phyloP scores from a whole-genome alignment of 1,140 invertebrate species.

The Luehdorfia chinensis region DNA sequence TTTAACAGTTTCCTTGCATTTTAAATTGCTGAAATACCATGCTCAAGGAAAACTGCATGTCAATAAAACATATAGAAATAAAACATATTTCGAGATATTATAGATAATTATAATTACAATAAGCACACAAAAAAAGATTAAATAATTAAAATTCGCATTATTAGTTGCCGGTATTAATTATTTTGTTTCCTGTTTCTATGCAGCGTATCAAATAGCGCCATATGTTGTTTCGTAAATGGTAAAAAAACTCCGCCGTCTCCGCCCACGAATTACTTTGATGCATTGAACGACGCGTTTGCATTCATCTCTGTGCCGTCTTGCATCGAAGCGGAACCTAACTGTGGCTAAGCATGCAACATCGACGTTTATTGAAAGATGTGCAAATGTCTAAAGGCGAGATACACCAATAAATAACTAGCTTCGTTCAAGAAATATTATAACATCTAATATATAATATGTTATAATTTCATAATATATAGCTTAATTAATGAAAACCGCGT shows the following conservation, averaged over 20 bases:
- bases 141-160: conserved; percentile 5
- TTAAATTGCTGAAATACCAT: too few species aligned
- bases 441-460: too few species aligned
- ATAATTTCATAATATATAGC: too few species aligned
- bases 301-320: conserved; percentile 19
- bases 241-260: conserved; percentile 28
- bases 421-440: too few species aligned
- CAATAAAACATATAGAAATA: too few species aligned
- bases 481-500: too few species aligned
- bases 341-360: conserved; percentile 33
- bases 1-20: too few species aligned
- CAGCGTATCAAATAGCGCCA: conserved; percentile 28
- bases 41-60: too few species aligned
- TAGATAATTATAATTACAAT: not conserved
- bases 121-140: not conserved
- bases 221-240: conserved; percentile 36
- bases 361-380: conserved; percentile 5
- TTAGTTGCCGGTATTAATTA: not conserved
- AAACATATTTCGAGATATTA: too few species aligned
- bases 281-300: conserved; percentile 26
- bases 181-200: not conserved
- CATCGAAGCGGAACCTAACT: conserved; percentile 35
- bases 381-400: too few species aligned
- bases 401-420: too few species aligned
- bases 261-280: conserved; percentile 23